Evolutionary conservation across 2,888 invertebrate species (phyloP), one percentile per base, ranked within the genome.

Genomic region (Leucoptera coffeella): DNA sequence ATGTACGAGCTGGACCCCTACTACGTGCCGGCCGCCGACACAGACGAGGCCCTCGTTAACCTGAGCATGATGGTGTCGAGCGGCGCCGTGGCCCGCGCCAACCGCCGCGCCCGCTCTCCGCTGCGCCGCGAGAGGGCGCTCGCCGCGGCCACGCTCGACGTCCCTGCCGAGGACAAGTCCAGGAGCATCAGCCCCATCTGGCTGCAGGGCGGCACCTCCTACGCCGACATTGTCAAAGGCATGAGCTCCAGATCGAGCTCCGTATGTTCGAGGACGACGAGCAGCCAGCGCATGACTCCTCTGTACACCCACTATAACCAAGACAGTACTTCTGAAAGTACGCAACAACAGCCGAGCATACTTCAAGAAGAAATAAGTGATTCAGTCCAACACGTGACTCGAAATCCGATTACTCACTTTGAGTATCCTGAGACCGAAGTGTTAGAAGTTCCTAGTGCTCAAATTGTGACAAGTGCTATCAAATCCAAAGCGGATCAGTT

Each of bases 181-280:
- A 67, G 81, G 36, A 81, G 81, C 1, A 74, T 75, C 22, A 82
- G 82, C 49, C 84, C 85, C 10, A 77, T 82, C 47, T 86, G 85
- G 85, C 50, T 69, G 22, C 82, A 80, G 3, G 85, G 83, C 15
- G 79, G 80, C 13, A 78, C 83, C 25, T 78, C 85, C 24, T 89
- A 88, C 51, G 85, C 89, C 25, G 85, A 86, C 56, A 81, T 89
- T 35, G 73, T 88, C 32, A 76, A 79, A 38, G 85, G 87, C 64
- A 42, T 44, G 35, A 44, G 47, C 44, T 59, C 58, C 23, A 45
- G 65, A 34, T 57, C 64, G 32, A 52, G 55, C 43, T 54, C 65
- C 25, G 42, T 46, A 9, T 43, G 45, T 30, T 50, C 51, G 17
- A 39, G 50, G 29, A 41, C 42, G 15, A 40, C 42, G 28, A 44